Evolutionary conservation across 2,797 vertebrate species (phyloP).

Genomic region (Cephalopachus bancanus): DNA sequence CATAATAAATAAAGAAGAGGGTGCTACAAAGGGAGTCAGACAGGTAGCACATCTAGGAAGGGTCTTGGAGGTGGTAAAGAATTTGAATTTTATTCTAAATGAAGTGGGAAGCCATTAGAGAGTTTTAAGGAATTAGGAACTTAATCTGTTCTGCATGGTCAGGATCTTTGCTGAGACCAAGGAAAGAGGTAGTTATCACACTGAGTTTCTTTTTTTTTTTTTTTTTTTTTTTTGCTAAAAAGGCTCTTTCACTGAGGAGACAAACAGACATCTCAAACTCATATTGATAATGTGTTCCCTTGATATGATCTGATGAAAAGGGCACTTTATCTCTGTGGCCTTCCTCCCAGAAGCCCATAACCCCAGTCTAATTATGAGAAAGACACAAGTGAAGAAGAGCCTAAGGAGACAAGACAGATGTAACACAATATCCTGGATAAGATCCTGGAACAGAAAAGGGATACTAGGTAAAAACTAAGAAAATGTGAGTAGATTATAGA

Average conservation of each 20-base stretch:
- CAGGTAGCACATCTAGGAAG: not conserved
- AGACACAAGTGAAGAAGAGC: not conserved
- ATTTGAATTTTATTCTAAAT: conserved; percentile 10
- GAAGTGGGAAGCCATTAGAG: not conserved
- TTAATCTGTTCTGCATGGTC: not conserved
- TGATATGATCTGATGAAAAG: not conserved
- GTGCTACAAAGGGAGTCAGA: not conserved
- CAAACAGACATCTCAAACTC: not conserved
- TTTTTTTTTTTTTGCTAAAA: not conserved
- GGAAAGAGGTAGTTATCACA: not conserved
- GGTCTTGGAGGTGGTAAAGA: not conserved
- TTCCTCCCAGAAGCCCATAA: not conserved
- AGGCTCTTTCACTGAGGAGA: not conserved
- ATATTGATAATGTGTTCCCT: not conserved
- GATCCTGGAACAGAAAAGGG: not conserved
- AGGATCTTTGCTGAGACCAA: conserved; percentile 8
- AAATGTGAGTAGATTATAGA: not conserved
- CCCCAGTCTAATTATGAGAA: not conserved
- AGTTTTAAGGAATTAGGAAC: not conserved
- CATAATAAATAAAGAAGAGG: not conserved
- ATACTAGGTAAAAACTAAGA: not conserved
- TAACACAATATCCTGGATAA: not conserved
- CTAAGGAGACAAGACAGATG: not conserved
- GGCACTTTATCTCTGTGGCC: not conserved
- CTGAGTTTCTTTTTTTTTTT: not conserved